Evolutionary conservation across 2,113 vertebrate species (phyloP).

Genomic region (Anthoscopus minutus): DNA sequence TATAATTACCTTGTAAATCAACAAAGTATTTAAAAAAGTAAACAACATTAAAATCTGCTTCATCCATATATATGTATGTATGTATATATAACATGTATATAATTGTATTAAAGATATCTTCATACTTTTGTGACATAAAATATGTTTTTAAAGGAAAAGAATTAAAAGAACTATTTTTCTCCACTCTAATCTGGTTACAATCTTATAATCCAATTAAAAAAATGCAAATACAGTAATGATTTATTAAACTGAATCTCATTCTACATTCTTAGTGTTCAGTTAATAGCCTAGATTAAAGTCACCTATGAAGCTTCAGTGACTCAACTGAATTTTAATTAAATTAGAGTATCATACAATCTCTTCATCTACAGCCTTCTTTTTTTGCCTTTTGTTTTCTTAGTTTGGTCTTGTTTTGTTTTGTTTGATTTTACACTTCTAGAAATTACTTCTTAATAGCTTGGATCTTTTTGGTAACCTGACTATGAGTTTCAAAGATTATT

Average conservation of each 20-base stretch:
- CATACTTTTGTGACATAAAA: slow-evolving; percentile 82
- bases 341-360: slow-evolving; percentile 76
- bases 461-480: slow-evolving; percentile 69
- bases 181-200: slow-evolving; percentile 82
- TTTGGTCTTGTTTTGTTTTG: slow-evolving; percentile 26
- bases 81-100: slow-evolving; percentile 82
- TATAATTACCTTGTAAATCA: slow-evolving; percentile 81
- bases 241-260: slow-evolving; percentile 76
- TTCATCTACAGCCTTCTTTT: slow-evolving; percentile 66
- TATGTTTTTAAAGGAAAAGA: slow-evolving; percentile 79
- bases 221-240: slow-evolving; percentile 75
- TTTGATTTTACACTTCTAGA: slow-evolving; percentile 52
- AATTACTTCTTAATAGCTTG: slow-evolving; percentile 64
- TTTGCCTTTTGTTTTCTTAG: slow-evolving; percentile 23
- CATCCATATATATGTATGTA: slow-evolving; percentile 80
- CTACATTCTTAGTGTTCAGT: slow-evolving; percentile 74
- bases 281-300: slow-evolving; percentile 81
- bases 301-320: slow-evolving; percentile 72
- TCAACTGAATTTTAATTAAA: slow-evolving; percentile 74
- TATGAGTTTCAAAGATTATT: slow-evolving; percentile 69
- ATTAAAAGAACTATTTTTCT: slow-evolving; percentile 76
- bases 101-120: slow-evolving; percentile 81
- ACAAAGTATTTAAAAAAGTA: slow-evolving; percentile 84
- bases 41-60: slow-evolving; percentile 86
- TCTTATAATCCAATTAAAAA: slow-evolving; percentile 75